These are phyloP conservation scores for Leucoraja ocellata DNA, from an alignment of 2,797 vertebrate genomes.

Conservation along the genomic window DNA sequence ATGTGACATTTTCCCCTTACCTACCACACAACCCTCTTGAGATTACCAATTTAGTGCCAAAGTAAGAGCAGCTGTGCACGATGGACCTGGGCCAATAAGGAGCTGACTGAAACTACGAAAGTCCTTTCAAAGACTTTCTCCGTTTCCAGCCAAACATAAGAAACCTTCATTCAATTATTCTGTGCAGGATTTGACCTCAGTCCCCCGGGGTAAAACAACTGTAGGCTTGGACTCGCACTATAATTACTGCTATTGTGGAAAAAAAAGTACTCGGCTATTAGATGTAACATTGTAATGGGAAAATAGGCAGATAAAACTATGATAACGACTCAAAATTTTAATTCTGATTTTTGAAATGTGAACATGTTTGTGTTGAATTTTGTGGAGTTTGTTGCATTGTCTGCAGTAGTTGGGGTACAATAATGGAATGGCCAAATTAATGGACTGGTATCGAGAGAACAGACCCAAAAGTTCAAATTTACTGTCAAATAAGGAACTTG, in stretches of 20 bases:
- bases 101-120: background rate
- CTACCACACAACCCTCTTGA: slow-evolving; percentile 1
- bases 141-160: background rate
- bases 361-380: background rate
- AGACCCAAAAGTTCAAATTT: too few species aligned
- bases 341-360: background rate
- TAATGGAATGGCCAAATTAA: too few species aligned
- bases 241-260: background rate
- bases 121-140: background rate
- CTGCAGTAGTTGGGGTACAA: too few species aligned
- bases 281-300: background rate
- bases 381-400: background rate
- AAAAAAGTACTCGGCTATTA: background rate
- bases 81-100: background rate
- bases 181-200: background rate
- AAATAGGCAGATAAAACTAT: background rate
- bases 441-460: too few species aligned
- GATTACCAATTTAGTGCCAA: slow-evolving; percentile 26
- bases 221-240: background rate
- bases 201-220: background rate
- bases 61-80: background rate
- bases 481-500: too few species aligned
- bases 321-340: background rate
- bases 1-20: background rate
- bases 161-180: slow-evolving; percentile 3